phyloP scores from a whole-genome alignment of 2,888 invertebrate genomes.

The Asteroscopus sphinx region DNA sequence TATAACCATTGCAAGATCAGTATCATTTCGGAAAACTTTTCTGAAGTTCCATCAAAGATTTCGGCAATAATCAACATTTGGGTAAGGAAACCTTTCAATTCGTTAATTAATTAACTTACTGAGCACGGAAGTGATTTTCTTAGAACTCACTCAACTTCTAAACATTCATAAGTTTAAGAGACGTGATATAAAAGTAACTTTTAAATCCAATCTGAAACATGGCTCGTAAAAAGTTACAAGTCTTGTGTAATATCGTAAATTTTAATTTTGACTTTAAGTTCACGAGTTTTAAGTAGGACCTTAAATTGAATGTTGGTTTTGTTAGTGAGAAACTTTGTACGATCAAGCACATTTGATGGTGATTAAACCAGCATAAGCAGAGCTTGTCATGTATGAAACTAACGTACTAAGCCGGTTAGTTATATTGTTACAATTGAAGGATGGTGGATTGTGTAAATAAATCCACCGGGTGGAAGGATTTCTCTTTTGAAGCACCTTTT shows the following conservation, averaged over 20 bases:
- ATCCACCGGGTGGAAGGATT: too few relatives aligned
- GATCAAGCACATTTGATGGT: neutral
- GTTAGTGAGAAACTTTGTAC: conserved; percentile 13
- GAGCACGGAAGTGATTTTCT: conserved; percentile 30
- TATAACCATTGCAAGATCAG: neutral
- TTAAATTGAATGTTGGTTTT: conserved; percentile 14
- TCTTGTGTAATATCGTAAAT: conserved; percentile 6
- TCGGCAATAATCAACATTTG: conserved; percentile 22
- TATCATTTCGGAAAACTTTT: neutral
- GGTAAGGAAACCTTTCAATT: conserved; percentile 28
- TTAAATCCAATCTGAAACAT: neutral
- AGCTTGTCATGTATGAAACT: too few relatives aligned
- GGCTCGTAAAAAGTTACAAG: conserved; percentile 13
- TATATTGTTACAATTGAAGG: too few relatives aligned
- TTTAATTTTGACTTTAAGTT: conserved; percentile 21
- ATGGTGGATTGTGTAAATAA: too few relatives aligned
- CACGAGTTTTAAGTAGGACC: neutral
- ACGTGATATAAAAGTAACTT: conserved; percentile 36
- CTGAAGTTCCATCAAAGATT: conserved; percentile 19
- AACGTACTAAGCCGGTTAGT: too few relatives aligned
- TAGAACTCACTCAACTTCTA: conserved; percentile 4
- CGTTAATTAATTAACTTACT: conserved; percentile 30
- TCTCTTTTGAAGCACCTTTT: too few relatives aligned
- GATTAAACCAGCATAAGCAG: too few relatives aligned
- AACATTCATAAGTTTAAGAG: conserved; percentile 10